These are phyloP conservation scores for Genyomyrus donnyi DNA, from an alignment of 2,113 vertebrate genomes.

Conservation along the genomic window DNA sequence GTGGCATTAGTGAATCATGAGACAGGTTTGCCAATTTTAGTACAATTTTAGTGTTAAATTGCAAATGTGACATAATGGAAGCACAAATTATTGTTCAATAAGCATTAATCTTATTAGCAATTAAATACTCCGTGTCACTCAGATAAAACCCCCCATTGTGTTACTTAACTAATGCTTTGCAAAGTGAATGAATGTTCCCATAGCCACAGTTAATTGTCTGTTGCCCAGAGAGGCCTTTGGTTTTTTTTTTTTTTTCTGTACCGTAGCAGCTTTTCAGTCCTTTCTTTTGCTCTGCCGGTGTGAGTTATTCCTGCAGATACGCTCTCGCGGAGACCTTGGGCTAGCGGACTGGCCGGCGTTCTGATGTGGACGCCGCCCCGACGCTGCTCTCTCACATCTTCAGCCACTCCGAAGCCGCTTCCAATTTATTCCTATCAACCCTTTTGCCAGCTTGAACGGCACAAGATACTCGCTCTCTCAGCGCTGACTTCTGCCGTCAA, in stretches of 20 bases:
- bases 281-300: not conserved
- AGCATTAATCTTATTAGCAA: slow-evolving; percentile 8
- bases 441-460: slow-evolving; percentile 11
- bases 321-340: not conserved
- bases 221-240: not conserved
- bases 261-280: not conserved
- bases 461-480: not conserved
- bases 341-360: not conserved
- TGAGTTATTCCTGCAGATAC: not conserved
- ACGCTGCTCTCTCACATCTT: not conserved
- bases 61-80: not conserved
- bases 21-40: not conserved
- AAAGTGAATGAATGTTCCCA: slow-evolving; percentile 7
- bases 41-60: not conserved
- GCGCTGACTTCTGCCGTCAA: slow-evolving; percentile 16
- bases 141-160: slow-evolving; percentile 2
- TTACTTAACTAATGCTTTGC: not conserved
- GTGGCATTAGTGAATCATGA: not conserved
- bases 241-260: not conserved
- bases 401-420: not conserved
- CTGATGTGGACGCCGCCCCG: not conserved
- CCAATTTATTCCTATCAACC: slow-evolving; percentile 21
- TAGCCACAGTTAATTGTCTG: not conserved
- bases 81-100: not conserved
- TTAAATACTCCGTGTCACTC: slow-evolving; percentile 2